Conservation (phyloP, 1,140 invertebrate species). For the Trichonephila clavata region DNA sequence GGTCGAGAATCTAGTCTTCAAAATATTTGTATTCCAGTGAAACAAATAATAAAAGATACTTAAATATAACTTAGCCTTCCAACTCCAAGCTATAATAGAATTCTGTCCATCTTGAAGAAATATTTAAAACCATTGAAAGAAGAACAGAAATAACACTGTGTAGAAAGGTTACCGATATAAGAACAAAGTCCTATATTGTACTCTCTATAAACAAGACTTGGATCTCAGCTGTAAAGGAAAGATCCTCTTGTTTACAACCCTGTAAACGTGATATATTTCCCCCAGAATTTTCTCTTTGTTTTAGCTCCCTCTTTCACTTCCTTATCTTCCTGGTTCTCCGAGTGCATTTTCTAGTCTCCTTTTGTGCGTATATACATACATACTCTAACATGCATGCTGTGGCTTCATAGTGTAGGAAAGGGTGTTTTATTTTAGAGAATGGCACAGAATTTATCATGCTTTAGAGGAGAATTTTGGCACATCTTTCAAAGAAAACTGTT, state of each 20-base stretch:
- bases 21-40: too few relatives aligned
- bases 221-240: constrained; percentile 60
- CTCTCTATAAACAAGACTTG: constrained; percentile 34
- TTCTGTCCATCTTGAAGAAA: constrained; percentile 36
- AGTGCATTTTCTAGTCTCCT: constrained; percentile 50
- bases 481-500: constrained; percentile 61
- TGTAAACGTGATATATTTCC: constrained; percentile 67
- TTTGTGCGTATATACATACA: constrained; percentile 23
- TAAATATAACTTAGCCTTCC: too few relatives aligned
- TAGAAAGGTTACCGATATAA: constrained; percentile 47
- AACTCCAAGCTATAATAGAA: background rate
- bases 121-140: constrained; percentile 14
- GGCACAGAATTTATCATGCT: constrained; percentile 61
- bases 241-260: constrained; percentile 56
- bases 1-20: too few relatives aligned
- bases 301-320: background rate
- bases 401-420: background rate
- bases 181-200: constrained; percentile 25
- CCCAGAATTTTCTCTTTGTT: constrained; percentile 62
- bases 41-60: too few relatives aligned
- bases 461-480: constrained; percentile 67
- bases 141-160: background rate
- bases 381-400: background rate
- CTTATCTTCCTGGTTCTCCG: background rate
- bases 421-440: constrained; percentile 48